These are phyloP conservation scores for Limonius californicus DNA, from an alignment of 1,140 invertebrate genomes.

Conservation along the genomic window DNA sequence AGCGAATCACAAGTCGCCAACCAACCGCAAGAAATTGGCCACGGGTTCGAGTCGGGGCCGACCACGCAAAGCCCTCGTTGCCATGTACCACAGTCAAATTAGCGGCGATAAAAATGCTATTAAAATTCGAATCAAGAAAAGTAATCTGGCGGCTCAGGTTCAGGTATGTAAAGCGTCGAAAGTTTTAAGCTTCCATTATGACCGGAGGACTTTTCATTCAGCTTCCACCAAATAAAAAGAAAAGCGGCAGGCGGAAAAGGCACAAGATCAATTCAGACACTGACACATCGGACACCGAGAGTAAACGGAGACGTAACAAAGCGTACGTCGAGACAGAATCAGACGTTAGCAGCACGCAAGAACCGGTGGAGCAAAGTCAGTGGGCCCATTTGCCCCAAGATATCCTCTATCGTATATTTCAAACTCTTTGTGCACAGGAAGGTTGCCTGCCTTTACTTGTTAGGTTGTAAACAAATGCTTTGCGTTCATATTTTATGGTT, in stretches of 20 bases:
- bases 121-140: conserved; percentile 61
- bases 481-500: conserved; percentile 7
- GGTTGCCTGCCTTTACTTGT: conserved; percentile 70
- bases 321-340: conserved; percentile 30
- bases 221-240: conserved; percentile 45
- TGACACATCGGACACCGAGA: conserved; percentile 51
- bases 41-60: conserved; percentile 36
- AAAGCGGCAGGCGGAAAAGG: conserved; percentile 50
- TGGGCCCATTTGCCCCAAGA: conserved; percentile 63
- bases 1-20: not conserved
- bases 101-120: conserved; percentile 61
- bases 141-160: conserved; percentile 43
- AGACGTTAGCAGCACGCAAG: conserved; percentile 40
- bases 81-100: conserved; percentile 55
- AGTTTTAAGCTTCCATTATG: no score
- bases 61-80: conserved; percentile 40
- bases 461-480: conserved; percentile 54
- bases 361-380: conserved; percentile 51
- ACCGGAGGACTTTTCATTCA: no score
- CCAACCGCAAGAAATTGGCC: not conserved
- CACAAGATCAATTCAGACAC: conserved; percentile 47
- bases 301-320: conserved; percentile 43
- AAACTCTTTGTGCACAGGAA: conserved; percentile 58
- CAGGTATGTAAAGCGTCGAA: no score
- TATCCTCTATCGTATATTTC: conserved; percentile 68